Base-by-base conservation (phyloP, 30 jellyfish, hydroid and myxozoan genomes). In the Aurelia coerulea region DNA sequence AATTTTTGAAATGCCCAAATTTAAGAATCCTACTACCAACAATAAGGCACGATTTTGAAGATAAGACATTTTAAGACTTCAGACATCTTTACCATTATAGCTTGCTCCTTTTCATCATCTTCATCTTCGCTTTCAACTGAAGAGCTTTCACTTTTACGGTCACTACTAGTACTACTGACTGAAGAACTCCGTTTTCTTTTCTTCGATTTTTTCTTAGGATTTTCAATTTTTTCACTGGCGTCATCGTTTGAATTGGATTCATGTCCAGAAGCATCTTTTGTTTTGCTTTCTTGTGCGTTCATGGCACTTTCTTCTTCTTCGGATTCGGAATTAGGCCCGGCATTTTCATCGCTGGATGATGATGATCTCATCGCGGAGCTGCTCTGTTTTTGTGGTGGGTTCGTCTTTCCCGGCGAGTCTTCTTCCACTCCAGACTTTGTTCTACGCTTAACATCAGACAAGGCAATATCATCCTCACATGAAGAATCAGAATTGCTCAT, bases 391-490 rank as follows among this genome's bases (percentile, higher is more conserved):
- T 12, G 31, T 15, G 75, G 17, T 11, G 51, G 51, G 51, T 39
- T 2, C 51, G 51, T 39, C 51, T 39, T 39, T 1, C 6, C 9
- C 51, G 6, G 2, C 56, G 56, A 46, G 56, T 46, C 2, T 6
- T 46, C 16, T 46, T 46, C 14, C 56, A 9, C 15, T 9, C 8
- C 14, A 46, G 54, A 23, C 32, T 50, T 73, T 15, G n/a, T 39
- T 42, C 68, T 18, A 10, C 68, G 68, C 69, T 73, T 42, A 13
- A 18, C 17, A 73, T 33, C n/a, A 14, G 83, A 16, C 49, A 73
- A 50, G 14, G 56, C 12, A 46, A 49, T 3, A 14, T 73, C 83
- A 14, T 73, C 83, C 15, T 73, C 83, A 16, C 71, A 73, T n/a
- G 83, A 73, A 29, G 69, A 17, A 50, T 42, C n/a, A 18, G 56